Conservation (phyloP, 2,797 vertebrate species). For the Enteromius trimaculatus region DNA sequence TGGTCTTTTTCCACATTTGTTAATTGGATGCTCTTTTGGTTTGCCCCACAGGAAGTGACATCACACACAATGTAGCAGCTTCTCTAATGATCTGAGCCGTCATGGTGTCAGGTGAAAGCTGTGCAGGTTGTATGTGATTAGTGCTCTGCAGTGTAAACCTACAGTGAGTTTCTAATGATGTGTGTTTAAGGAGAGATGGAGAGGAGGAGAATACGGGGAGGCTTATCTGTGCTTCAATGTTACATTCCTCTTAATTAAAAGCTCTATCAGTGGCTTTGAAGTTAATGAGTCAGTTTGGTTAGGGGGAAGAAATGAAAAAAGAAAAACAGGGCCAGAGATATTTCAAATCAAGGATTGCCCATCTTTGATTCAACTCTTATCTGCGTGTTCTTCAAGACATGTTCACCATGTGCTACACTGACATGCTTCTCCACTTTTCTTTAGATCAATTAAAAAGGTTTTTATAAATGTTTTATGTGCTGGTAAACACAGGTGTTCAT, state of each 20-base stretch:
- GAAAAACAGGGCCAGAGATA: conserved; percentile 66
- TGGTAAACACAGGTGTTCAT: not conserved
- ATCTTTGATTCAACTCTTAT: conserved; percentile 68
- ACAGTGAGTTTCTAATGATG: conserved; percentile 39
- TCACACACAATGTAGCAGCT: not conserved
- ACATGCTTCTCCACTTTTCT: not conserved
- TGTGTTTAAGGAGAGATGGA: conserved; percentile 32
- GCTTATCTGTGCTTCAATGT: conserved; percentile 80
- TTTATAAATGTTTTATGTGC: not conserved
- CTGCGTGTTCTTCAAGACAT: not conserved
- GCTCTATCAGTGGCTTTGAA: conserved; percentile 96
- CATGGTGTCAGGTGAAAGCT: conserved; percentile 20
- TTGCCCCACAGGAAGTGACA: conserved; percentile 29
- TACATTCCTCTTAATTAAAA: conserved; percentile 95
- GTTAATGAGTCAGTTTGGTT: conserved; percentile 92
- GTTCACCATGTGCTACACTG: not conserved
- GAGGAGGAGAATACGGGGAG: conserved; percentile 53
- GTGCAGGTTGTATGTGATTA: conserved; percentile 31
- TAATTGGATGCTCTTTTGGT: not conserved
- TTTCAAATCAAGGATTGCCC: conserved; percentile 65
- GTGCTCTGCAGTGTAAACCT: conserved; percentile 7
- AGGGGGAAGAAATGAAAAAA: conserved; percentile 58
- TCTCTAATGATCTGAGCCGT: conserved; percentile 1
- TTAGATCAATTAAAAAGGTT: not conserved
- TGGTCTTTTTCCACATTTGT: not conserved